phyloP scores from a whole-genome alignment of 2,888 invertebrate species.

The Patella caerulea region DNA sequence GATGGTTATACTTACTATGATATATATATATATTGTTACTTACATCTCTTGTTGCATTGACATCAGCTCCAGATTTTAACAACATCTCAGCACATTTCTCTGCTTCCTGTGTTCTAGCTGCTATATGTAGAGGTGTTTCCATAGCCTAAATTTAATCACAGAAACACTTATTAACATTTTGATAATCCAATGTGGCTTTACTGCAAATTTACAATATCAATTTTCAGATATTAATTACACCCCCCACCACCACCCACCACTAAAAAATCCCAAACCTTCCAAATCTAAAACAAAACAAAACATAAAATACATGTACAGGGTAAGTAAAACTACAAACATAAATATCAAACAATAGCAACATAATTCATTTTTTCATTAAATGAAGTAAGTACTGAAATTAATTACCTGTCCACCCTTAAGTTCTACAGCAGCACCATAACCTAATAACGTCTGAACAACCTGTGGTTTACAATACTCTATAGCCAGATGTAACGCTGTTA shows the following conservation, averaged over 20 bases:
- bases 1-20: neutral
- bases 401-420: conserved; percentile 79
- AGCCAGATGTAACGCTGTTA: conserved; percentile 97
- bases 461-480: conserved; percentile 82
- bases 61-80: conserved; percentile 96
- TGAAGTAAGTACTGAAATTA: neutral
- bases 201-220: neutral
- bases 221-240: neutral
- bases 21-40: neutral
- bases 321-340: too few relatives aligned
- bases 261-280: too few relatives aligned
- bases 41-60: conserved; percentile 92
- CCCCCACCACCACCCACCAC: too few relatives aligned
- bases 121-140: conserved; percentile 97
- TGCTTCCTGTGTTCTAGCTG: conserved; percentile 92
- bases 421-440: conserved; percentile 97
- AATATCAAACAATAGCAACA: neutral
- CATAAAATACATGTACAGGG: too few relatives aligned
- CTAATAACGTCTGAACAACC: conserved; percentile 94
- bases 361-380: neutral
- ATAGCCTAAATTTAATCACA: conserved; percentile 74
- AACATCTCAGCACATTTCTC: conserved; percentile 96
- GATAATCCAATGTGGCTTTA: neutral
- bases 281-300: too few relatives aligned
- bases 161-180: too few relatives aligned